phyloP scores from a whole-genome alignment of 2,888 invertebrate genomes.

The Dysmachus trigonus region DNA sequence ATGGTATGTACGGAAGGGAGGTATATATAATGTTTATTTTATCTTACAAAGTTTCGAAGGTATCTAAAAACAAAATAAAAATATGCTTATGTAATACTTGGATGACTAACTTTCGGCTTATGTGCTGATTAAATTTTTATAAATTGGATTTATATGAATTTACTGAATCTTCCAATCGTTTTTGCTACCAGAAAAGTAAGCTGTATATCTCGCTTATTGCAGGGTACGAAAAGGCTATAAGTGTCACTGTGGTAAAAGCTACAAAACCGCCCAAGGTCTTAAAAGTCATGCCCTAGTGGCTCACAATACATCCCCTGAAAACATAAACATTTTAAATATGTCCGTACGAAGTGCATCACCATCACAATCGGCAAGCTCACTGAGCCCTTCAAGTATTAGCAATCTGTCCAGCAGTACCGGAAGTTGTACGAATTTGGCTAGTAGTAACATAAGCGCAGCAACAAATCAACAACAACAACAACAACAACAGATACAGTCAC shows the following conservation, averaged over 20 bases:
- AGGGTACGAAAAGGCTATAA: constrained; percentile 83
- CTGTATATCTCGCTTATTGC: constrained; percentile 53
- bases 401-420: constrained; percentile 64
- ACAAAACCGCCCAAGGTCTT: constrained; percentile 82
- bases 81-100: no score
- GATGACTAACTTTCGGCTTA: no score
- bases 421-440: constrained; percentile 42
- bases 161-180: background rate
- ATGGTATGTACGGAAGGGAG: no score
- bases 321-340: constrained; percentile 51
- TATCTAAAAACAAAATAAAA: no score
- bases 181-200: background rate
- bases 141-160: background rate
- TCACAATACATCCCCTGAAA: constrained; percentile 62
- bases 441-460: constrained; percentile 52
- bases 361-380: constrained; percentile 63
- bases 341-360: constrained; percentile 60
- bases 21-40: no score
- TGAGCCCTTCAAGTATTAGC: constrained; percentile 64
- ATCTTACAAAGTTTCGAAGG: no score
- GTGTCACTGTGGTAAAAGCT: constrained; percentile 87
- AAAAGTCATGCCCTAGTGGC: constrained; percentile 72
- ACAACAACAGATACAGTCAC: constrained; percentile 52
- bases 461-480: constrained; percentile 42
- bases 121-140: no score